Evolutionary conservation across 23 tunicate species (phyloP), one percentile per base, ranked within the genome.

Genomic region (Diplosoma virens): DNA sequence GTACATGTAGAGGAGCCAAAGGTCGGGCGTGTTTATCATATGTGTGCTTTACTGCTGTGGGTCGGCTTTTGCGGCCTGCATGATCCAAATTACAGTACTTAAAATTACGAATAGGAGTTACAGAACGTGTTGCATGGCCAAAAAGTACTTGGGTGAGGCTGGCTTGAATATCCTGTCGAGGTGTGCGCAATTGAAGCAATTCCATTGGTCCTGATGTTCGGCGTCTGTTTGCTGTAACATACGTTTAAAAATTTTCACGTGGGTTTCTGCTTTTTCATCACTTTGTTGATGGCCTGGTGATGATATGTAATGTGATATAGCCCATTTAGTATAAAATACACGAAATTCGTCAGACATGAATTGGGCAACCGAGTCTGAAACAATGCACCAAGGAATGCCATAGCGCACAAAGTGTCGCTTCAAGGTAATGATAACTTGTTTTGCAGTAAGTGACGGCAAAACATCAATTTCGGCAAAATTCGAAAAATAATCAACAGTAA

Each of bases 241-340:
- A 18, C n/a, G 22, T 32, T 56, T 56, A 2, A 58, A 4, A 28
- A 11, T 31, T 76, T 73, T 73, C 32, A 48, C 67, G 32, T 29
- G 25, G 3, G 81, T 6, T 58, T 76, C 69, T n/a, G 81, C 68
- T 58, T 76, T 76, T 17, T 69, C 81, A 58, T 76, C 30, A 25
- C 30, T 7, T 27, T 35, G 26, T 30, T 56, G 69, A 27, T 76
- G 81, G 1, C 81, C 81, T 1, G 81, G 81, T 31, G 69, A 76
- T 25, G 81, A 76, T 3, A 30, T 76, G n/a, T 18, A 24, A 17
- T 76, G 81, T 32, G 81, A 20, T 6, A 56, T 76, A 4, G 64
- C 18, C 81, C 69, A 76, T 25, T 30, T 76, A 18, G 18, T 20
- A 22, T 17, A 20, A 25, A 76, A 76, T 2, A 6, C 6, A 3